These are phyloP conservation scores for Hemicrepidius hirtus DNA, from an alignment of 2,888 invertebrate genomes.

Conservation along the genomic window DNA sequence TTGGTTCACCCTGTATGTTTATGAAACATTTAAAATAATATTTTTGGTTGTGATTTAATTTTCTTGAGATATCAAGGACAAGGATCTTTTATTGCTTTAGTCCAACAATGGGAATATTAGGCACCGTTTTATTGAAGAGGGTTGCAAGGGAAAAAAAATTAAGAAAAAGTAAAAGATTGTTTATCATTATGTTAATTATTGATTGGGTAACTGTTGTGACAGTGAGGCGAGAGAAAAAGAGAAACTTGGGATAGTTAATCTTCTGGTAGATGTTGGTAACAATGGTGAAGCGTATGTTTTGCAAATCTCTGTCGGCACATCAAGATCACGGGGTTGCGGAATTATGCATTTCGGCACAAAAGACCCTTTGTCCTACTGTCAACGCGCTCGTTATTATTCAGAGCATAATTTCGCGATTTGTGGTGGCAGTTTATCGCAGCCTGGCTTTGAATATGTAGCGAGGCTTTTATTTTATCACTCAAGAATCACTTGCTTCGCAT, in stretches of 20 bases:
- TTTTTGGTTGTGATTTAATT: no score
- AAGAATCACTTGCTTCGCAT: constrained; percentile 50
- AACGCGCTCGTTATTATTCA: constrained; percentile 61
- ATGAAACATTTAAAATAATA: no score
- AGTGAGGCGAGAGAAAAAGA: constrained; percentile 37
- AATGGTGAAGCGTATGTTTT: constrained; percentile 58
- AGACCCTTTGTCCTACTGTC: constrained; percentile 60
- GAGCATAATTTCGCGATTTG: constrained; percentile 63
- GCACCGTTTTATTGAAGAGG: no score
- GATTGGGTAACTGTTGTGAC: constrained; percentile 25
- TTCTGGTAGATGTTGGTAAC: constrained; percentile 44
- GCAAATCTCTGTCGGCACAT: constrained; percentile 57
- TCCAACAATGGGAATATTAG: no score
- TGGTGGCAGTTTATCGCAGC: constrained; percentile 60
- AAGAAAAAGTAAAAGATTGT: no score
- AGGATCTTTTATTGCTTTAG: no score
- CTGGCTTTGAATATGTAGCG: constrained; percentile 54
- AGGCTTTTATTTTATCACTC: constrained; percentile 57
- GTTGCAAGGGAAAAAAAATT: no score
- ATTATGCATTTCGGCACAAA: constrained; percentile 60
- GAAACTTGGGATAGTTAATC: constrained; percentile 42
- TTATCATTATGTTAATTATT: constrained; percentile 19
- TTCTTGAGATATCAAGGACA: no score
- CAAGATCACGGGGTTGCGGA: constrained; percentile 55
- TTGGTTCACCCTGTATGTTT: no score